Evolutionary conservation across 2,797 vertebrate genomes (phyloP), one percentile per base, ranked within the genome.

Genomic region (Siniperca scherzeri): DNA sequence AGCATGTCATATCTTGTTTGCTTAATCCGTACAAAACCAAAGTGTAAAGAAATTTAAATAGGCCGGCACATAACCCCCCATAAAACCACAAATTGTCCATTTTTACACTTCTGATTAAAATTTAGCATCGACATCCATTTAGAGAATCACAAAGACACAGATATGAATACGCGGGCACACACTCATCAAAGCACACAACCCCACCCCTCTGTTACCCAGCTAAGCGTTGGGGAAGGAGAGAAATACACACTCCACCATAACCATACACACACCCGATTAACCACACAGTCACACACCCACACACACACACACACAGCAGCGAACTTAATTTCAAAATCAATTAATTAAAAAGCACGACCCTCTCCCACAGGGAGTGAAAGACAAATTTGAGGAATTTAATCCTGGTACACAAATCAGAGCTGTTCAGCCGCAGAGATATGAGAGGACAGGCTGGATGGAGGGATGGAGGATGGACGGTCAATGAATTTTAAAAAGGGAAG

Each of bases 351-450:
- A 90, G 82, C 84, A 86, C 19, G 64, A 84, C 33, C 68, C 70
- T 91, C 82, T 87, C 83, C 90, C 92, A 86, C 77, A 77, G 91
- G 91, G 91, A 91, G 80, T 61, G 73, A 92, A 93, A 93, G 83
- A 87, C 88, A 91, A 91, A 93, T 94, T 92, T 91, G 86, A 91
- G 80, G 86, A 92, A 91, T 92, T 91, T 92, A 94, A 94, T 93
- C 90, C 84, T 82, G 77, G 86, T 89, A 86, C 87, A 91, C 91
- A 92, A 92, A 93, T 92, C 92, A 88, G 82, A 90, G 85, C 82
- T 76, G 83, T 83, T 92, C 86, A 86, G 91, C 82, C 7, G 50
- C 71, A 87, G 77, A 89, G 90, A 91, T 88, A 84, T 83, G 81
- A 89, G 87, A 81, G 83, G 78, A 78, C 65, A 66, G 84, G 78